These are phyloP conservation scores for Sebastolobus altivelis DNA, from an alignment of 2,797 vertebrate genomes.

Conservation along the genomic window DNA sequence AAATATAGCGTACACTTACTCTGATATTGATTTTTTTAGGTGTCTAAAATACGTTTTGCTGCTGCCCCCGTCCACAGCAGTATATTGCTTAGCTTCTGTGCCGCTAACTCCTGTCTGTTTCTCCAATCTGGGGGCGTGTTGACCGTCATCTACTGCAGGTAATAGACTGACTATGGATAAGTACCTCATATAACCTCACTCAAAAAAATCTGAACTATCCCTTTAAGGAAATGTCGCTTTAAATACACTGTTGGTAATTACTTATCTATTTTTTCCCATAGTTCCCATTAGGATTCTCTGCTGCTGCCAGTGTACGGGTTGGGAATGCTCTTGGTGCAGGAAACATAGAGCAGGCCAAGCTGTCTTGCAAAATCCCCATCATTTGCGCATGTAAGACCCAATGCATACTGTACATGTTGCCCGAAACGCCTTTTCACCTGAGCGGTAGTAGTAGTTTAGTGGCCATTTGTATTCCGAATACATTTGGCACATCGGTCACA, in stretches of 20 bases:
- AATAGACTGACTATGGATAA: not conserved
- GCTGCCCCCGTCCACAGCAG: no score
- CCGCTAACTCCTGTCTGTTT: not conserved
- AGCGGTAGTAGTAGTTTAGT: not conserved
- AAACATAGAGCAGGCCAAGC: constrained; percentile 88
- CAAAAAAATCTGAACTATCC: not conserved
- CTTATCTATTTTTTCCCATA: constrained; percentile 49
- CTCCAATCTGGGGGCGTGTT: not conserved
- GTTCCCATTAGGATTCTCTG: constrained; percentile 89
- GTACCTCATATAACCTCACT: not conserved
- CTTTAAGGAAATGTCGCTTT: not conserved
- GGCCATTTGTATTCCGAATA: not conserved
- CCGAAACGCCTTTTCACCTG: not conserved
- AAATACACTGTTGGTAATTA: not conserved
- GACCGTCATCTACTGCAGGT: not conserved
- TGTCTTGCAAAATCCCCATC: constrained; percentile 84
- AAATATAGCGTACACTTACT: not conserved
- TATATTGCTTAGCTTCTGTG: not conserved
- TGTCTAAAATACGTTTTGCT: not conserved
- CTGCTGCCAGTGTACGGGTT: constrained; percentile 91
- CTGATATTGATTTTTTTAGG: not conserved
- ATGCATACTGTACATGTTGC: not conserved
- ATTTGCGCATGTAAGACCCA: constrained; percentile 83
- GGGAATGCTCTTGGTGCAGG: constrained; percentile 93
- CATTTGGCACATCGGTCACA: not conserved